Evolutionary conservation across 2,113 vertebrate genomes (phyloP), one percentile per base, ranked within the genome.

Genomic region (Proteles cristata): DNA sequence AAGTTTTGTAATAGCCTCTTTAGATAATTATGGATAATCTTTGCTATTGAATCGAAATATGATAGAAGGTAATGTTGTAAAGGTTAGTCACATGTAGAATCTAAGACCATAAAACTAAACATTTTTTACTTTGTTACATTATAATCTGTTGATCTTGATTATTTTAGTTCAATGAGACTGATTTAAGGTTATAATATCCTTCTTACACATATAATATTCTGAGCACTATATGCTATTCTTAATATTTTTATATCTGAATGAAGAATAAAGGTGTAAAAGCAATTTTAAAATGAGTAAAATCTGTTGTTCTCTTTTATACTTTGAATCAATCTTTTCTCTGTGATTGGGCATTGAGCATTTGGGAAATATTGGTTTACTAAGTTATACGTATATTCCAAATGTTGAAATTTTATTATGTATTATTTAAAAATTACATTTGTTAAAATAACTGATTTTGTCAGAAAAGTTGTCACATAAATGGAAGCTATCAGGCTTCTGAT

Each of bases 1-100:
- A 7, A 86, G 3, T 83, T n/a, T 71, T 86, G 58, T 77, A 71
- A 89, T 45, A 28, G 0, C 23, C 11, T 86, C 84, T 92, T 71
- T 28, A 93, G 23, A 92, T 92, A 77, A 68, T 86, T 71, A 15
- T 58, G 66, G 33, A 28, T 66, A 89, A 89, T 82, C 43, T 93
- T 90, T 88, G 17, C 73, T 96, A 93, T 48, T 94, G 43, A 89
- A 68, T 71, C 50, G 71, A 97, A 94, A 48, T 19, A 79, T 58
- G 7, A 66, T 53, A 87, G 61, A 69, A 55, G 7, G 7, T 84
- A 76, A 76, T 74, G 7, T 43, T 45, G 31, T 82, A 93, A 93
- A 80, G 63, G 28, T 85, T 87, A 63, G 45, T 25, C 63, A 12
- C 12, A 79, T 89, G 79, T 73, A 17, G 85, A 94, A 80, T 94